These are phyloP conservation scores for Uromys caudimaculatus DNA, from an alignment of 2,797 vertebrate species.

Conservation along the genomic window DNA sequence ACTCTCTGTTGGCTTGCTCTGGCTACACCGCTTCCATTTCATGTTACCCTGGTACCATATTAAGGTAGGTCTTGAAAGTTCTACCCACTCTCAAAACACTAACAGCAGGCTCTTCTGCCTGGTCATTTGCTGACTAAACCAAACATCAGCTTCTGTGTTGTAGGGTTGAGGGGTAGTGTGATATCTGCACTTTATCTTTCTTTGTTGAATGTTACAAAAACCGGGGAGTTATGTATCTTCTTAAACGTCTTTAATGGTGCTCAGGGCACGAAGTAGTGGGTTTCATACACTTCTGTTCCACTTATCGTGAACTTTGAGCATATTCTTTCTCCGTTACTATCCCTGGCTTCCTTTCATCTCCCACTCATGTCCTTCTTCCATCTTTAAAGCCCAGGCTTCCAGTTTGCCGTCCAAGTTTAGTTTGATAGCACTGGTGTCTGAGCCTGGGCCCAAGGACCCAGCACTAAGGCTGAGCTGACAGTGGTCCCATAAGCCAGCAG, in stretches of 20 bases:
- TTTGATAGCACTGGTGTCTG: neutral
- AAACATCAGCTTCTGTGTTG: neutral
- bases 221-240: neutral
- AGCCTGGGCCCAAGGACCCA: neutral
- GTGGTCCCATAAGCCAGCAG: neutral
- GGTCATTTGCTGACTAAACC: neutral
- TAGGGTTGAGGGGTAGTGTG: fast-evolving
- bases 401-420: conserved; percentile 23
- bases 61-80: neutral
- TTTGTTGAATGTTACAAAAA: neutral
- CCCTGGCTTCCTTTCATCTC: neutral
- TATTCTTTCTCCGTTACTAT: neutral
- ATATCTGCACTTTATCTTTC: neutral
- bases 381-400: conserved; percentile 6
- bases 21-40: neutral
- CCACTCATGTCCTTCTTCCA: neutral
- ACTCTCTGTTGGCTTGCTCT: neutral
- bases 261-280: neutral
- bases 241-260: neutral
- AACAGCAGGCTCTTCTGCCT: neutral
- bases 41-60: neutral
- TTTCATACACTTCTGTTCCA: neutral
- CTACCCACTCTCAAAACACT: neutral
- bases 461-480: no score
- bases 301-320: neutral